Base-by-base conservation (phyloP, 2,888 invertebrate species). In the Antitype chi region DNA sequence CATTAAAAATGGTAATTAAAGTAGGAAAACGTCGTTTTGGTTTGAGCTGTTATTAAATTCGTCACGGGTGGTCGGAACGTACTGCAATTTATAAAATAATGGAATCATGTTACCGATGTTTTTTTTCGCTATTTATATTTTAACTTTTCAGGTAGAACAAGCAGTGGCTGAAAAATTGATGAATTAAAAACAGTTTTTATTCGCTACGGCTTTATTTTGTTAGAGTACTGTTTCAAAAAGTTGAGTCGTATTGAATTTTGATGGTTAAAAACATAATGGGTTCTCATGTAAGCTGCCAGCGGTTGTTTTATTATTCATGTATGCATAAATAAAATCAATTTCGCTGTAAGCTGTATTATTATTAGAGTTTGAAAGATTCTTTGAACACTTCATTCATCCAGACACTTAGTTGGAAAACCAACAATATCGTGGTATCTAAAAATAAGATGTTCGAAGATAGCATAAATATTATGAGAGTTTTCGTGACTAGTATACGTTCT, bases 1-100 rank as follows among this genome's bases (percentile, higher is more conserved):
- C 55, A 70, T 85, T 76, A 53, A 78, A 73, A 77, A 71, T 62
- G 49, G n/a, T 74, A 74, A 80, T 83, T 75, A 74, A 66, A 75
- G 13, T 60, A 74, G n/a, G 32, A 32, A 67, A 73, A 80, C 17
- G 72, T 60, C 52, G 70, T 60, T 67, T 55, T 68, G 69, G 52
- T 71, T 70, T 47, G 9, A 57, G 25, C 47, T 72, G 28, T 69
- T 73, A 85, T 74, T 75, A 76, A 84, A 81, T 57, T 75, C 70
- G 57, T 68, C 63, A 73, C 47, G 62, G 75, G 70, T 38, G 75
- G 75, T 59, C 25, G 49, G 8, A 76, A 17, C 52, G 13, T 23
- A 25, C 7, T 68, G 53, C 25, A 70, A 64, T 77, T 70, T 62
- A 71, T 71, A 59, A 38, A 28, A 49, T 38, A 71, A 82, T 80